These are phyloP conservation scores for Chelon auratus DNA, from an alignment of 2,797 vertebrate species.

Conservation along the genomic window DNA sequence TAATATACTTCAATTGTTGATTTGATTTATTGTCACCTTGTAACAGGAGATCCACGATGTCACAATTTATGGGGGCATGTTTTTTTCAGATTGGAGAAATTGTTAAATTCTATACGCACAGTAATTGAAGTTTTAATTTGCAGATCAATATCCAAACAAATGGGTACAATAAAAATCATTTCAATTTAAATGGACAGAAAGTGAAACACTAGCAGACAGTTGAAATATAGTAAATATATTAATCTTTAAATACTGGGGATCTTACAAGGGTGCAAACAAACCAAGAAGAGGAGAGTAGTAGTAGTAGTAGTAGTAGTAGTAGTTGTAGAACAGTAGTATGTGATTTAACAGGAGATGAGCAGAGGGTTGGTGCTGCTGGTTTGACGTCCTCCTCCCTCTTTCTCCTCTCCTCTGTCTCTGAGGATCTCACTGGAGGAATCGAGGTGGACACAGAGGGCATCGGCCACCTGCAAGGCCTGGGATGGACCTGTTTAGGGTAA, in stretches of 20 bases:
- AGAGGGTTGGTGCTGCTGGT: constrained; percentile 44
- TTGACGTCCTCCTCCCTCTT: constrained; percentile 33
- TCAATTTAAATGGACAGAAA: constrained; percentile 41
- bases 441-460: constrained; percentile 53
- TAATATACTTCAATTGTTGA: no score
- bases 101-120: no score
- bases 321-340: neutral
- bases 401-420: constrained; percentile 17
- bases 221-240: constrained; percentile 11
- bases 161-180: no score
- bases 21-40: no score
- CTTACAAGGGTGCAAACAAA: constrained; percentile 11
- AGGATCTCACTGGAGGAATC: constrained; percentile 42
- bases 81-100: no score
- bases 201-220: neutral
- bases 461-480: constrained; percentile 61
- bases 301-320: no score
- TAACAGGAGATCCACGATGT: no score
- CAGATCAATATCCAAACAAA: no score
- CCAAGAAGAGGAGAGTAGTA: neutral
- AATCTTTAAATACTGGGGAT: constrained; percentile 31
- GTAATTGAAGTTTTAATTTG: no score
- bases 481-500: constrained; percentile 37
- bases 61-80: no score
- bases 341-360: constrained; percentile 64